phyloP scores from a whole-genome alignment of 2,888 invertebrate genomes.

The Tethea ocularis region DNA sequence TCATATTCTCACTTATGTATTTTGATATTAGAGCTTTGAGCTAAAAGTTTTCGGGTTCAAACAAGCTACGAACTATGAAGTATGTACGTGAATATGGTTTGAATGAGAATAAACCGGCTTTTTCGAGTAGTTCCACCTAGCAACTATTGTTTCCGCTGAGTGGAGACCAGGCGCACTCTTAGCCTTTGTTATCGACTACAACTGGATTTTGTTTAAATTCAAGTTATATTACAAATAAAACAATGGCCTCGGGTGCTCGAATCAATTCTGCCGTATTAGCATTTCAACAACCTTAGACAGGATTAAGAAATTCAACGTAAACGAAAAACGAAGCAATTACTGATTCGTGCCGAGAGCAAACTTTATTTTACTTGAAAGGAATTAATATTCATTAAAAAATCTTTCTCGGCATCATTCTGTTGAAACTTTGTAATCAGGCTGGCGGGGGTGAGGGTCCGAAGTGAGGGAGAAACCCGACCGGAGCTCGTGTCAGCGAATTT shows the following conservation, averaged over 20 bases:
- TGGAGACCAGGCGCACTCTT: background rate
- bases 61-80: slow-evolving; percentile 6
- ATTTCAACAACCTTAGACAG: slow-evolving; percentile 54
- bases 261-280: slow-evolving; percentile 39
- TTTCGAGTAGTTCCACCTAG: slow-evolving; percentile 10
- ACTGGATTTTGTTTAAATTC: background rate
- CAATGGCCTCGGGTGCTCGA: slow-evolving; percentile 18
- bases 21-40: slow-evolving; percentile 8
- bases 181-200: background rate
- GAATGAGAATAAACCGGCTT: slow-evolving; percentile 10
- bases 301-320: slow-evolving; percentile 62
- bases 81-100: slow-evolving; percentile 9
- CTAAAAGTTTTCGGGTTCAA: slow-evolving; percentile 9
- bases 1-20: slow-evolving; percentile 1
- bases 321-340: slow-evolving; percentile 75
- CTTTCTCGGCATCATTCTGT: slow-evolving; percentile 74
- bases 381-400: slow-evolving; percentile 84
- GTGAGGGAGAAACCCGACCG: slow-evolving; percentile 23
- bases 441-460: slow-evolving; percentile 42
- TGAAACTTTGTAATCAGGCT: slow-evolving; percentile 80
- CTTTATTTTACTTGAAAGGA: slow-evolving; percentile 77
- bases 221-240: slow-evolving; percentile 20
- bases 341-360: slow-evolving; percentile 71
- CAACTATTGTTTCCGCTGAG: slow-evolving; percentile 6
- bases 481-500: slow-evolving; percentile 67